Conservation (phyloP, 2,888 invertebrate genomes). For the Calliopum simillimum region DNA sequence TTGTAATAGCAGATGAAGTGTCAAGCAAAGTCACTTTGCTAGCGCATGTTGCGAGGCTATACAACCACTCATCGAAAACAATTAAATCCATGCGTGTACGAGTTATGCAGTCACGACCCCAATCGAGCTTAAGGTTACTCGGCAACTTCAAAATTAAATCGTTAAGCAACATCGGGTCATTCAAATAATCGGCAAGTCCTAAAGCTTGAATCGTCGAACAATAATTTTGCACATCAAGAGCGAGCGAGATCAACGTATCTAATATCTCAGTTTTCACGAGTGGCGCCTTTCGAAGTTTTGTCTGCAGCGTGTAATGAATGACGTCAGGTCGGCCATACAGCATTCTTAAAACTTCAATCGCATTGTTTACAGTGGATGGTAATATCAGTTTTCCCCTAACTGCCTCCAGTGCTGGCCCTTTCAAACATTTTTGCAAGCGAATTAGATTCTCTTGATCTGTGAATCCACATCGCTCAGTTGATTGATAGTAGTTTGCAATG, state of each 20-base stretch:
- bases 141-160: too few species aligned
- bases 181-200: too few species aligned
- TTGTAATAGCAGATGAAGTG: too few species aligned
- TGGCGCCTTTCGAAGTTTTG: neutral
- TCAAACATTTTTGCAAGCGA: conserved; percentile 23
- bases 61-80: too few species aligned
- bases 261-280: too few species aligned
- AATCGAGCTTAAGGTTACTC: too few species aligned
- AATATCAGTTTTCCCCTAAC: conserved; percentile 34
- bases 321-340: conserved; percentile 30
- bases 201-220: conserved; percentile 32
- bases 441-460: conserved; percentile 22
- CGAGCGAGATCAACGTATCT: too few species aligned
- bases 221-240: conserved; percentile 39
- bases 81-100: too few species aligned
- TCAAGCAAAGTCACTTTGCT: too few species aligned
- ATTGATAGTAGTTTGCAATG: conserved; percentile 40
- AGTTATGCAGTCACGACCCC: too few species aligned
- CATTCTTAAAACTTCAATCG: conserved; percentile 34
- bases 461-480: too few species aligned
- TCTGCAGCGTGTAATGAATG: conserved; percentile 19
- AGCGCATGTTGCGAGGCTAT: too few species aligned
- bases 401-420: conserved; percentile 19
- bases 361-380: conserved; percentile 22
- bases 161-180: conserved; percentile 39